Evolutionary conservation across 1,140 invertebrate genomes (phyloP).

Genomic region (Ylistrum balloti): DNA sequence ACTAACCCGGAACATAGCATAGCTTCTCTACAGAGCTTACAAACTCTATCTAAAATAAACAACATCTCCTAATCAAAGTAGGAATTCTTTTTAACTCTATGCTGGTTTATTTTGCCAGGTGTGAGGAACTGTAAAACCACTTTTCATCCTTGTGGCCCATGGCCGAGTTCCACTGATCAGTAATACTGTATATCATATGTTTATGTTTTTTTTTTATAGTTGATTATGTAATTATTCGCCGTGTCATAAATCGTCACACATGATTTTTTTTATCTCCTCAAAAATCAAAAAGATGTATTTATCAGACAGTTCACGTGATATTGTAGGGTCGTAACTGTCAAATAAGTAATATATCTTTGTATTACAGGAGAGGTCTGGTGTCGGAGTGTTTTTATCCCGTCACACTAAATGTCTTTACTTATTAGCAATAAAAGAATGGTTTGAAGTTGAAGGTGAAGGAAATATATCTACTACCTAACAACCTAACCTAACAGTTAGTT

Average conservation of each 20-base stretch:
- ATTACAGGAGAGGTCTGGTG: neutral
- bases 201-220: too few relatives aligned
- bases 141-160: neutral
- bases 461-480: neutral
- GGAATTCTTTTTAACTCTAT: neutral
- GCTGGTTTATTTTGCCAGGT: constrained; percentile 8
- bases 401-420: neutral
- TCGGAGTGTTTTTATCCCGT: neutral
- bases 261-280: neutral
- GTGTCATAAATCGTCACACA: neutral
- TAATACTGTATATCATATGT: too few relatives aligned
- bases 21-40: neutral
- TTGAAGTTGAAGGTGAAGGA: neutral
- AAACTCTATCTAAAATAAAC: neutral
- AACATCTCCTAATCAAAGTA: neutral
- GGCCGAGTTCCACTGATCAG: too few relatives aligned
- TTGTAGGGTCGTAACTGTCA: neutral
- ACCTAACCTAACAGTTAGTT: too few relatives aligned
- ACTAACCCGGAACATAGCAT: too few relatives aligned
- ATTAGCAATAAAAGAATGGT: neutral
- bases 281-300: neutral
- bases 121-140: neutral
- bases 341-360: neutral
- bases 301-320: neutral
- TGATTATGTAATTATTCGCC: neutral